Evolutionary conservation across 2,113 vertebrate genomes (phyloP), one percentile per base, ranked within the genome.

Genomic region (Taxidea taxus): DNA sequence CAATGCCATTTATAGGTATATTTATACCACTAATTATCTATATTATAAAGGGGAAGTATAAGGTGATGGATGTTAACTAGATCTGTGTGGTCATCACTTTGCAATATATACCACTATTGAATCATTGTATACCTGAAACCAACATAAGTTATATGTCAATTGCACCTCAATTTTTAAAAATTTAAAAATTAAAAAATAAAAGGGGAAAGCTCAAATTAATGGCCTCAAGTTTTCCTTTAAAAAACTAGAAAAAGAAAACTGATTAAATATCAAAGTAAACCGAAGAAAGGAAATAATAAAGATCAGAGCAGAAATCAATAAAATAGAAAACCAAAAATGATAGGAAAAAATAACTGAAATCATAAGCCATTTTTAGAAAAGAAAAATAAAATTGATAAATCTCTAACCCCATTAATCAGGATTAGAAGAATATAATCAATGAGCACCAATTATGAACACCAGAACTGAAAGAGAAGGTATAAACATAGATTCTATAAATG

Each of bases 391-490:
- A 87, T 34, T 31, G n/a, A 78, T 88, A 51, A 70, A 47, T 2
- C 8, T 94, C 49, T 96, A 95, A 81, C 5, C 31, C 62, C 51
- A 87, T n/a, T 77, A 77, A 80, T 68, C 23, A 82, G 21, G 34
- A 60, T 90, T 42, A 97, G 90, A 90, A 81, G 74, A 84, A n/a
- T 91, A 15, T 78, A 89, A 84, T 62, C 54, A 81, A 25, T 64
- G 74, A 92, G 31, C 39, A 64, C 27, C 31, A 93, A 23, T 14
- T 54, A 85, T 6, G 25, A 90, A 90, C 54, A 74, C 37, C 18
- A 78, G 51, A 89, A 92, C 39, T 80, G 34, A 92, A 95, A 51
- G n/a, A 80, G 14, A 13, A 47, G 21, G 27, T 7, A 89, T 49
- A 37, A 91, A 27, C 21, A 84, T 11, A 92, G 49, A 92, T 68